Evolutionary conservation across 2,888 invertebrate species (phyloP), one percentile per base, ranked within the genome.

Genomic region (Osmoderma eremita): DNA sequence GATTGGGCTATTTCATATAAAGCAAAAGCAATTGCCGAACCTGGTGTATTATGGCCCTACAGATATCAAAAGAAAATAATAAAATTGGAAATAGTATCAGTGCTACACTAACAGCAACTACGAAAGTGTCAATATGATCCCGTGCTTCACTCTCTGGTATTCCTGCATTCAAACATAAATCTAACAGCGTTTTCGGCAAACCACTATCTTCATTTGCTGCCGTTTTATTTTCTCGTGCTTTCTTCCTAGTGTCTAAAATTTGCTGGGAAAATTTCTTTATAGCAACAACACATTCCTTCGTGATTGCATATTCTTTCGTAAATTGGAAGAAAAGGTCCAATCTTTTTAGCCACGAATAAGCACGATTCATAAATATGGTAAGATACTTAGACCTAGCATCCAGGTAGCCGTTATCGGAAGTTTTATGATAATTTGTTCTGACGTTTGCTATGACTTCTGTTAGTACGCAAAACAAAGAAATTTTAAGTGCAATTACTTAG

Each of bases 31-130:
- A 86, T 80, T 1, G 85, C 84, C 45, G 85, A 83, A n/a, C 85
- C 83, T 50, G 86, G 85, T 0, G 87, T 87, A 67, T 87, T 86
- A 68, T 86, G 84, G 0, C 86, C 86, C 84, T 83, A 49, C 12
- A 24, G 17, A 8, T n/a, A n/a, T n/a, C n/a, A n/a, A n/a, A n/a
- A n/a, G n/a, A n/a, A n/a, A n/a, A n/a, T n/a, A n/a, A n/a, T n/a
- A n/a, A n/a, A n/a, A n/a, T n/a, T n/a, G n/a, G n/a, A n/a, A n/a
- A n/a, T n/a, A n/a, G n/a, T n/a, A n/a, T n/a, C n/a, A n/a, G n/a
- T n/a, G n/a, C n/a, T n/a, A n/a, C 38, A 53, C 67, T 53, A 53
- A 67, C 67, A 17, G 67, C 67, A 39, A 62, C 61, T 50, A 67
- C 42, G 22, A 67, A 67, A n/a, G 67, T 67, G 24, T 42, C 42